Conservation (phyloP, 2,113 vertebrate genomes). For the Boleophthalmus pectinirostris region DNA sequence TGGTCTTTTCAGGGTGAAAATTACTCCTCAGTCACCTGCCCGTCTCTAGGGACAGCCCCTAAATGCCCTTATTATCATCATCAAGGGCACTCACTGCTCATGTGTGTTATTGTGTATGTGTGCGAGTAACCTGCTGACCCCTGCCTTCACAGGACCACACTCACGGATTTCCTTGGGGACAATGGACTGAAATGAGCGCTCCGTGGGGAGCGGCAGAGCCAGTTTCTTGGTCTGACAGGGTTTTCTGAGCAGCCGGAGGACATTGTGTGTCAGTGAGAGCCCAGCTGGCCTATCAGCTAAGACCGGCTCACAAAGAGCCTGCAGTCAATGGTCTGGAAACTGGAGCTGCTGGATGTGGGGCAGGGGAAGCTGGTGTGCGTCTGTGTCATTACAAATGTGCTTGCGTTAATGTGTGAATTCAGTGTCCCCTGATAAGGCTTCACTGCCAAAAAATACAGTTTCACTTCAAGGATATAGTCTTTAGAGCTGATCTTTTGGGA, state of each 20-base stretch:
- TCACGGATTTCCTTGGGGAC: slow-evolving; percentile 60
- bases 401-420: slow-evolving; percentile 43
- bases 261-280: slow-evolving; percentile 71
- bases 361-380: slow-evolving; percentile 64
- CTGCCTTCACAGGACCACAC: slow-evolving; percentile 52
- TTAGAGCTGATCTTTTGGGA: slow-evolving; percentile 53
- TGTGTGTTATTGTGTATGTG: slow-evolving; percentile 20
- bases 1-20: slow-evolving; percentile 75
- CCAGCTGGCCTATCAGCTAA: slow-evolving; percentile 77
- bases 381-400: slow-evolving; percentile 38
- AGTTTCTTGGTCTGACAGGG: slow-evolving; percentile 53
- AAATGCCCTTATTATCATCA: slow-evolving; percentile 77
- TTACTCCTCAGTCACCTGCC: slow-evolving; percentile 77
- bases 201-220: slow-evolving; percentile 57
- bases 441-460: slow-evolving; percentile 48
- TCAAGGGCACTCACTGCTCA: slow-evolving; percentile 61
- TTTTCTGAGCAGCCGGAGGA: slow-evolving; percentile 62
- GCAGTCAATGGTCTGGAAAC: slow-evolving; percentile 75
- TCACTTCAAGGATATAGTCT: slow-evolving; percentile 18
- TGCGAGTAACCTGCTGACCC: slow-evolving; percentile 60
- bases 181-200: slow-evolving; percentile 58
- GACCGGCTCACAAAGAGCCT: slow-evolving; percentile 74
- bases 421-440: slow-evolving; percentile 49
- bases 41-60: slow-evolving; percentile 66
- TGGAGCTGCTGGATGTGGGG: slow-evolving; percentile 67